phyloP scores from a whole-genome alignment of 2,113 vertebrate genomes.

The Protobothrops mucrosquamatus region DNA sequence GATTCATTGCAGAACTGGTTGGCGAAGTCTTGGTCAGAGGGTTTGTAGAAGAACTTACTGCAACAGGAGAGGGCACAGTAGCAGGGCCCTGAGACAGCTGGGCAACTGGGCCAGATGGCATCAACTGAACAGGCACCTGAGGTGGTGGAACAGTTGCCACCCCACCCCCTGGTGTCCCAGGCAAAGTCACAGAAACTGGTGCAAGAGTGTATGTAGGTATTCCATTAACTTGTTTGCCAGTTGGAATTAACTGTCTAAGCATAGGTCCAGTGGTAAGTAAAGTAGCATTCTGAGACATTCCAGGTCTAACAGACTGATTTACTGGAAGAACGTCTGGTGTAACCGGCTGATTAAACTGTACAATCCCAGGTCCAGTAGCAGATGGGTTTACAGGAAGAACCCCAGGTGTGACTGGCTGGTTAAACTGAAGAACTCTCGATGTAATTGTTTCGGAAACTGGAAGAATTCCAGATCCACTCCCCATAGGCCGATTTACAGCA shows the following conservation, averaged over 20 bases:
- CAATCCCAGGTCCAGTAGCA: slow-evolving; percentile 65
- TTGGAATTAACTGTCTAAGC: slow-evolving; percentile 88
- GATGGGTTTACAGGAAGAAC: slow-evolving; percentile 74
- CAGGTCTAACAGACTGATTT: slow-evolving; percentile 60
- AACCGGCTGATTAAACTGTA: slow-evolving; percentile 74
- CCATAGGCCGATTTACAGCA: slow-evolving; percentile 61
- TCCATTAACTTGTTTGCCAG: slow-evolving; percentile 91
- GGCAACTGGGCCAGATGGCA: slow-evolving; percentile 68
- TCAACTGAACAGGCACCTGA: slow-evolving; percentile 69
- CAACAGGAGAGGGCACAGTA: slow-evolving; percentile 64
- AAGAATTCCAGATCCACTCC: slow-evolving; percentile 52
- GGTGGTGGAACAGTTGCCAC: slow-evolving; percentile 63
- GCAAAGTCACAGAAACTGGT: slow-evolving; percentile 84
- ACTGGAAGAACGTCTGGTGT: slow-evolving; percentile 68
- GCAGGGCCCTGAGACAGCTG: slow-evolving; percentile 64
- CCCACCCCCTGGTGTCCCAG: slow-evolving; percentile 64
- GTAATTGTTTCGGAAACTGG: slow-evolving; percentile 68
- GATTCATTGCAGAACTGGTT: slow-evolving; percentile 18
- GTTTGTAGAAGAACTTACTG: slow-evolving; percentile 44
- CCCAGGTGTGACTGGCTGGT: slow-evolving; percentile 67
- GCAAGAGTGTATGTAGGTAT: slow-evolving; percentile 91
- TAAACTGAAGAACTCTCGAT: slow-evolving; percentile 70
- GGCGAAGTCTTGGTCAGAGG: slow-evolving; percentile 33
- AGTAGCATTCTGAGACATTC: slow-evolving; percentile 69
- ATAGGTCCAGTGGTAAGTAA: slow-evolving; percentile 85